A percentile compares a stretch with the other conserved stretches of the same genome.
phyloP scores from a whole-genome alignment of 1,140 invertebrate species.

The Copidosoma floridanum region DNA sequence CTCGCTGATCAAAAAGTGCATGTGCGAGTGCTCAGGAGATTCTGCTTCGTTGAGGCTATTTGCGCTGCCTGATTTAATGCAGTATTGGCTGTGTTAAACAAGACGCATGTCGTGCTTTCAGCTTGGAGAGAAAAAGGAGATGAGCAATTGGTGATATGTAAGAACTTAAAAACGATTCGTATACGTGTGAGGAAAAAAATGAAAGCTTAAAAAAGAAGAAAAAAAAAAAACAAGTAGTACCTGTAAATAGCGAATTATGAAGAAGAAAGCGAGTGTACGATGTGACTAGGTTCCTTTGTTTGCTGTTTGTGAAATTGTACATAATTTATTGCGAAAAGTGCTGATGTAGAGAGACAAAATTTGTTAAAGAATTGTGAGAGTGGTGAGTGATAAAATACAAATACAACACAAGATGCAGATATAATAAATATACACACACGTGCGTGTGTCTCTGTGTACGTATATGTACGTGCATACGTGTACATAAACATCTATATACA shows the following conservation, averaged over 20 bases:
- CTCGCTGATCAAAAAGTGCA: conserved; percentile 9
- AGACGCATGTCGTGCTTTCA: too few relatives aligned
- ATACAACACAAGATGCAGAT: too few relatives aligned
- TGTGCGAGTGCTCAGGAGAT: conserved; percentile 25
- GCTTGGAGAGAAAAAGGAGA: too few relatives aligned
- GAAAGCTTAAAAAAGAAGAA: conserved; percentile 26
- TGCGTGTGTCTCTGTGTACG: too few relatives aligned
- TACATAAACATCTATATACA: too few relatives aligned
- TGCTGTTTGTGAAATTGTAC: conserved; percentile 42
- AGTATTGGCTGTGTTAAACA: too few relatives aligned
- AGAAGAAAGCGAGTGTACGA: conserved; percentile 40
- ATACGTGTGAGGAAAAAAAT: too few relatives aligned
- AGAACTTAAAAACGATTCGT: too few relatives aligned
- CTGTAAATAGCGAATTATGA: conserved; percentile 56
- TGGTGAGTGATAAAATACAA: conserved; percentile 30
- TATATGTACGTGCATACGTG: too few relatives aligned
- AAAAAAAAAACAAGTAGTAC: conserved; percentile 51
- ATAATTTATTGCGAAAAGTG: conserved; percentile 26
- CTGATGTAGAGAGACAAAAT: conserved; percentile 27
- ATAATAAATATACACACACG: too few relatives aligned
- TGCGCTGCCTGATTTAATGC: too few relatives aligned
- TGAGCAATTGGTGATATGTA: too few relatives aligned
- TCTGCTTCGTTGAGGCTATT: conserved; percentile 17
- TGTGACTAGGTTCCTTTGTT: conserved; percentile 58
- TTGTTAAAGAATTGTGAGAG: conserved; percentile 48